Base-by-base conservation (phyloP, 2,113 vertebrate genomes). In the Notothenia rossii region DNA sequence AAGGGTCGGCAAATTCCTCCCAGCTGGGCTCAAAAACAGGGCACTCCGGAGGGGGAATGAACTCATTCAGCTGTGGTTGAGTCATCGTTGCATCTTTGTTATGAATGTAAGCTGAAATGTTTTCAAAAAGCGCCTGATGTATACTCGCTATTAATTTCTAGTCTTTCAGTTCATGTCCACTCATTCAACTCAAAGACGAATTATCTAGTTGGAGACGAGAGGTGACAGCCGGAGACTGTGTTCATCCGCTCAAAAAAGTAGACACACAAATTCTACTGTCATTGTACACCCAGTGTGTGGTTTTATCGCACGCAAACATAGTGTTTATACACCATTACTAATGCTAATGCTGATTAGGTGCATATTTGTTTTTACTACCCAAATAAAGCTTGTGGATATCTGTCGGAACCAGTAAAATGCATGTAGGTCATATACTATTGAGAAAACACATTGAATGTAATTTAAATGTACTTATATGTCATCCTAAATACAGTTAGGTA, bases 11-110 rank as follows among this genome's bases (percentile, higher is more conserved):
- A 85, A 99, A 98, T 95, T 99, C 97, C 92, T 99, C 97, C 95
- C 96, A 96, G 93, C 96, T 97, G 90, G 97, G 97, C 96, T 99
- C 97, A 93, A 98, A 99, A 76, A 99, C 97, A 66, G 97, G 97
- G 86, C 97, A 99, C 95, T 99, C 97, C 66, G 97, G 97, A 18
- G 98, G 98, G 66, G 98, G 96, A 92, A 98, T 94, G 94, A 99
- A 98, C 96, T 98, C 98, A 94, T 95, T 92, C 90, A 94, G 88
- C 91, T 93, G 94, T 66, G 91, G 86, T 54, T 95, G 94, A 94
- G 84, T 94, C 95, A 88, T 95, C 85, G 80, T 93, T 90, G 88
- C 89, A 94, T 93, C 86, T 91, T 91, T 60, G 73, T 88, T 86
- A 66, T 80, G 88, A 87, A 89, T 83, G 80, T 54, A 7, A 71